Conservation (phyloP, 2,888 invertebrate species). For the Caenorhabditis sp. region DNA sequence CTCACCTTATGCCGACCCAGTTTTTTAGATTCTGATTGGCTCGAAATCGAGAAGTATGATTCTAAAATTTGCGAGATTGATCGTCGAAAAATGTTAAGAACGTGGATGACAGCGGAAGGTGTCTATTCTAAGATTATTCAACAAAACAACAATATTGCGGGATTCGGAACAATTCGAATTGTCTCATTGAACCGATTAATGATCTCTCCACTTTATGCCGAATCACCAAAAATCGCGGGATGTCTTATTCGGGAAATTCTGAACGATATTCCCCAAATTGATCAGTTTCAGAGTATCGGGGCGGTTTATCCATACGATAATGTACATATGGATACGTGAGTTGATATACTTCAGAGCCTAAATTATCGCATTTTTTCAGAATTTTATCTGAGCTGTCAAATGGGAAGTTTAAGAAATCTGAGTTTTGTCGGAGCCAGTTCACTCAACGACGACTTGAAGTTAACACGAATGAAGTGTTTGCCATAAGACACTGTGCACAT, state of each 20-base stretch:
- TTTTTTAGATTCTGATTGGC: conserved; percentile 1
- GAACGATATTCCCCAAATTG: too few species aligned
- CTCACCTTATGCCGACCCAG: too few species aligned
- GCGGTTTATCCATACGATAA: conserved; percentile 1
- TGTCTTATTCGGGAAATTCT: too few species aligned
- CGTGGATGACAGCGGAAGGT: conserved; percentile 6
- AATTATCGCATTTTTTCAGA: too few species aligned
- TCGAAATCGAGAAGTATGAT: conserved; percentile 5
- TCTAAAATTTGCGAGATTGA: conserved; percentile 10
- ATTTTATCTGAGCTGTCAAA: neutral
- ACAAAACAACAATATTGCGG: too few species aligned
- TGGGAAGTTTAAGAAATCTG: neutral
- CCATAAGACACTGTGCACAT: conserved; percentile 15
- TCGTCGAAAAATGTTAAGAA: conserved; percentile 1
- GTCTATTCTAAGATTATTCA: conserved; percentile 6
- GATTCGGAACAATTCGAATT: too few species aligned
- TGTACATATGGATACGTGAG: too few species aligned
- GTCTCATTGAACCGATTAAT: too few species aligned
- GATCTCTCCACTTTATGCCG: too few species aligned
- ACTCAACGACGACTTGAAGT: conserved; percentile 6
- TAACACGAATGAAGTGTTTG: conserved; percentile 6
- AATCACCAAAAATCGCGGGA: too few species aligned
- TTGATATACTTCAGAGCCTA: too few species aligned
- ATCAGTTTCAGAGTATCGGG: neutral
- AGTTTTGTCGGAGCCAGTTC: conserved; percentile 14